Base-by-base conservation (phyloP, 2,888 invertebrate species). In the Eretmocerus hayati region DNA sequence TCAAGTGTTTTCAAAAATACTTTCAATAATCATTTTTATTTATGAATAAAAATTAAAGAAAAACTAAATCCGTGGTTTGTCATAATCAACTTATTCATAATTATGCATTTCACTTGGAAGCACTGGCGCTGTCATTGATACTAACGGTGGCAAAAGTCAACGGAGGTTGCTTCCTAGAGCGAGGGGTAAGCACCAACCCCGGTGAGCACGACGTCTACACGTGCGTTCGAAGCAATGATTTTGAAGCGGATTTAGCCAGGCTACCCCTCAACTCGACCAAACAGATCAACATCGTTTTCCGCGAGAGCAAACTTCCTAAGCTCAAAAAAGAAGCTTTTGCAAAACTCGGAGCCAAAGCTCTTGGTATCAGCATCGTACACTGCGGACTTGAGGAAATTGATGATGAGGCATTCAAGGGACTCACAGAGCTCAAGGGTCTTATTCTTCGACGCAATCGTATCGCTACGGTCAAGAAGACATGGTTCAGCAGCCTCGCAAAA, bases 401-500 rank as follows among this genome's bases (percentile, higher is more conserved):
- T 16, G 54, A 48, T 9, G 38, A 51, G 5, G 50, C 54, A 1
- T 57, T 57, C 37, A n/a, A 20, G 2, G 54, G 53, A 8, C 48
- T 57, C 4, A 22, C 42, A 22, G 47, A 56, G 19, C 43, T 57
- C 11, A 43, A 45, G 30, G 50, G 41, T 0, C 51, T 57, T 3
- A 45, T 46, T n/a, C 35, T 57, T 5, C 44, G 47, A 15, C 38
- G 47, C 2, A 53, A 53, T 39, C 42, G 42, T 2, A 32, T 57
- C n/a, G 16, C 40, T 9, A 37, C n/a, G 3, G 48, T 56, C 9
- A 54, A 50, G 16, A 45, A 47, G 15, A 20, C 20, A 8, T 56
- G 57, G 57, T 54, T 57, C 48, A 48, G 44, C 42, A 51, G 51
- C 38, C 51, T 57, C 8, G 33, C 22, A 1, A 51, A 53, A 32